Evolutionary conservation across 2,113 vertebrate genomes (phyloP).

Genomic region (Pteruthius melanotis): DNA sequence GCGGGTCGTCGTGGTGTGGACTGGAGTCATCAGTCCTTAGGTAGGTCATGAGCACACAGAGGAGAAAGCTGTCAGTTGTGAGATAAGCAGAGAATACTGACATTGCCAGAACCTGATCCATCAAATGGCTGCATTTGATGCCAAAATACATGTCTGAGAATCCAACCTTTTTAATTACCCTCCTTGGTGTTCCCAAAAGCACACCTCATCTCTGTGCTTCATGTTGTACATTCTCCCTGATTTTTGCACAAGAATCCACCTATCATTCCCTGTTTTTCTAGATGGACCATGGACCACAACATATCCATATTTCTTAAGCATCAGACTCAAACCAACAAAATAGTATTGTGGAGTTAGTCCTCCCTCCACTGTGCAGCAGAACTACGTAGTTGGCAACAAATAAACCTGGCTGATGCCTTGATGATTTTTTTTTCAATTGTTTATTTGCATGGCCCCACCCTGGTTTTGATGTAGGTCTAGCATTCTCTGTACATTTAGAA

Average conservation of each 20-base stretch:
- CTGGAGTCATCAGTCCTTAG: neutral
- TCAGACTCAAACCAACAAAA: neutral
- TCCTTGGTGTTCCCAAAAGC: neutral
- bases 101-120: neutral
- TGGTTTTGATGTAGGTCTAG: neutral
- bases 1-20: fast-evolving
- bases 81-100: neutral
- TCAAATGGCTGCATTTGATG: neutral
- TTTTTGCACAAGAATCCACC: neutral
- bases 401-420: neutral
- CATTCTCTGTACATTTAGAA: neutral
- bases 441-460: neutral
- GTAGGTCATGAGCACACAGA: neutral
- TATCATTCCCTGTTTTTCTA: neutral
- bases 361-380: neutral
- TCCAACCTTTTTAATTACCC: neutral
- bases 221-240: neutral
- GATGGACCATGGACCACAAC: neutral
- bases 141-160: neutral
- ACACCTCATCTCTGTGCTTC: neutral
- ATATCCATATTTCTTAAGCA: neutral
- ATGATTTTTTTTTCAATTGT: neutral
- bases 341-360: neutral
- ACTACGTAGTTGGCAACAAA: neutral
- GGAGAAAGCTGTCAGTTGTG: neutral